These are phyloP conservation scores for Lutraria rhynchaena DNA, from an alignment of 1,140 invertebrate species.

Conservation along the genomic window DNA sequence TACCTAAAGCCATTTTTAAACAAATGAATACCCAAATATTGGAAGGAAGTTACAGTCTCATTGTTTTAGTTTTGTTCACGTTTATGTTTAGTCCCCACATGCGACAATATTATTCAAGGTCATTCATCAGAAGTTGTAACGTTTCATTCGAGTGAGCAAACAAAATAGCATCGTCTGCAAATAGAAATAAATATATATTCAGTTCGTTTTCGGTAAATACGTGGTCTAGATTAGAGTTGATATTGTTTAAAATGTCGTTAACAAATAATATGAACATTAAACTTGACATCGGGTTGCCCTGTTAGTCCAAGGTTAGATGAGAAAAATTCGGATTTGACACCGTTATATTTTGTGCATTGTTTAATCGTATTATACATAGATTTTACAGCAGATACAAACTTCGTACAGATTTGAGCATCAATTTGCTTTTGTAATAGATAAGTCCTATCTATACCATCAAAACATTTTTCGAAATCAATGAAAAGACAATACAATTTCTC, in stretches of 20 bases:
- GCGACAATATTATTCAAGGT: constrained; percentile 2
- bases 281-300: no score
- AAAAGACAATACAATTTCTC: constrained; percentile 16
- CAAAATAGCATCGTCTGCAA: not conserved
- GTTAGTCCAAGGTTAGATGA: not conserved
- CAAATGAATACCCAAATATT: no score
- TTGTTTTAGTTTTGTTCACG: not conserved
- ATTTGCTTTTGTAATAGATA: constrained; percentile 9
- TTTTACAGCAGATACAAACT: constrained; percentile 6
- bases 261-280: no score
- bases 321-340: not conserved
- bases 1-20: no score
- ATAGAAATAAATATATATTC: constrained; percentile 3
- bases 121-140: constrained; percentile 1
- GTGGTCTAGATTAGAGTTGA: not conserved
- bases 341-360: constrained; percentile 2
- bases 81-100: constrained; percentile 4
- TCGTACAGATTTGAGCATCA: not conserved
- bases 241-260: no score
- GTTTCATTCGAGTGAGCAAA: not conserved
- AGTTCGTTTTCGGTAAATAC: not conserved
- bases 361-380: constrained; percentile 1
- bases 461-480: constrained; percentile 43
- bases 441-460: constrained; percentile 24
- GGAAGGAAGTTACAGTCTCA: not conserved